Conservation (phyloP, 2,113 vertebrate species). For the Platanista minor region DNA sequence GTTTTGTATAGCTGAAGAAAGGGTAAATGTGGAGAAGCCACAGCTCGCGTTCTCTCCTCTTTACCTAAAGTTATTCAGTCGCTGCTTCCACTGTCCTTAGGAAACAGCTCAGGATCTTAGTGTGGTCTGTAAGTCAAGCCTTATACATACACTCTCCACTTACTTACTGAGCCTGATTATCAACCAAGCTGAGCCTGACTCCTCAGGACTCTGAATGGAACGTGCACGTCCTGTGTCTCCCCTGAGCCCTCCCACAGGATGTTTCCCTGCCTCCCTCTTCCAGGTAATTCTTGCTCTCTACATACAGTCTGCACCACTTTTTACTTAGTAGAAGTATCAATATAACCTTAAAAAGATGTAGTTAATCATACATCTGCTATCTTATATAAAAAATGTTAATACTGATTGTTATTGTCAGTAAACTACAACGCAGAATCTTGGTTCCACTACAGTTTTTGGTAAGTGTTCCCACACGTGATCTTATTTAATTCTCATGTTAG, state of each 20-base stretch:
- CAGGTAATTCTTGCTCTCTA: not conserved
- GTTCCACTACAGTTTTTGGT: not conserved
- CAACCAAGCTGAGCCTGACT: not conserved
- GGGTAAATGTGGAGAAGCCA: not conserved
- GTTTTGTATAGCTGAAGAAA: not conserved
- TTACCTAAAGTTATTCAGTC: not conserved
- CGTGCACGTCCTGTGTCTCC: accelerated
- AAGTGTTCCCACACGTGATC: not conserved
- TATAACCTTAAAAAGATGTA: not conserved
- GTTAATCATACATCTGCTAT: not conserved
- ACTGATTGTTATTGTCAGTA: not conserved
- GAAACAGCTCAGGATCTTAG: not conserved
- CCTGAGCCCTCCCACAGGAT: not conserved
- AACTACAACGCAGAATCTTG: not conserved
- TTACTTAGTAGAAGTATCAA: not conserved
- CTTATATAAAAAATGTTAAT: not conserved
- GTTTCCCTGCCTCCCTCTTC: not conserved
- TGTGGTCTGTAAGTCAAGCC: not conserved
- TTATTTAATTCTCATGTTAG: not conserved
- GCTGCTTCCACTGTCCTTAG: not conserved
- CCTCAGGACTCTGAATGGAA: not conserved
- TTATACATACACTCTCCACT: not conserved
- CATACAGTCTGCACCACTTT: not conserved
- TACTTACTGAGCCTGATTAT: not conserved
- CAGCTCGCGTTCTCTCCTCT: not conserved